Evolutionary conservation across 30 jellyfish, hydroid and myxozoan genomes (phyloP).

Genomic region (Morbakka virulenta): DNA sequence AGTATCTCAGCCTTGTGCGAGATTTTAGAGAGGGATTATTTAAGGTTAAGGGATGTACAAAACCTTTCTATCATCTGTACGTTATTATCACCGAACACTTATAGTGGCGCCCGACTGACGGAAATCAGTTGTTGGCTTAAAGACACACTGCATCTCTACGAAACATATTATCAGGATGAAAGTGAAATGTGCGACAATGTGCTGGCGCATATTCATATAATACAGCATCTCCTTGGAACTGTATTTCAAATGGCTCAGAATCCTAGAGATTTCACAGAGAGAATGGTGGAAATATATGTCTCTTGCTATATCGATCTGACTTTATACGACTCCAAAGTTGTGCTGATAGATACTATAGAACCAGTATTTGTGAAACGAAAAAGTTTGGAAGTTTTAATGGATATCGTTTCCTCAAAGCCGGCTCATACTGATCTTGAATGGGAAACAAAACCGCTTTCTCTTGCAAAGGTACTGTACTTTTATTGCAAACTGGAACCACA

Average conservation of each 20-base stretch:
- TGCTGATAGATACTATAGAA: not conserved
- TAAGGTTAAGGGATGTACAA: not conserved
- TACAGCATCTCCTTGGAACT: not conserved
- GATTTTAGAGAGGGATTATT: not conserved
- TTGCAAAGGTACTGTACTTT: not conserved
- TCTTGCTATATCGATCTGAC: not conserved
- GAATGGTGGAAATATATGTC: not conserved
- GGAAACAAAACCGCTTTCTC: not conserved
- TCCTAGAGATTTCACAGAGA: not conserved
- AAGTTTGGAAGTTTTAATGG: not conserved
- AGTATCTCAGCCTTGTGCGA: not conserved
- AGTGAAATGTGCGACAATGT: not conserved
- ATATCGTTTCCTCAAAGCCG: not conserved
- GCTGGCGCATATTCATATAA: not conserved
- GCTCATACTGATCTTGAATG: not conserved
- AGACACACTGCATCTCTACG: not conserved
- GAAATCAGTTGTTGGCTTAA: not conserved
- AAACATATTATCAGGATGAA: not conserved
- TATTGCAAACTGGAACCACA: no score
- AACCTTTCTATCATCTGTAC: not conserved
- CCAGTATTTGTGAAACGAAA: not conserved
- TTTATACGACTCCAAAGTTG: not conserved
- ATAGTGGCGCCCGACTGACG: not conserved
- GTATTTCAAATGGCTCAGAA: not conserved
- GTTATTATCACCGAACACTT: not conserved